Percentiles rank a stretch among this genome's conserved stretches.
Evolutionary conservation across 2,888 invertebrate species (phyloP).

Genomic region (Brachyopa scutellaris): DNA sequence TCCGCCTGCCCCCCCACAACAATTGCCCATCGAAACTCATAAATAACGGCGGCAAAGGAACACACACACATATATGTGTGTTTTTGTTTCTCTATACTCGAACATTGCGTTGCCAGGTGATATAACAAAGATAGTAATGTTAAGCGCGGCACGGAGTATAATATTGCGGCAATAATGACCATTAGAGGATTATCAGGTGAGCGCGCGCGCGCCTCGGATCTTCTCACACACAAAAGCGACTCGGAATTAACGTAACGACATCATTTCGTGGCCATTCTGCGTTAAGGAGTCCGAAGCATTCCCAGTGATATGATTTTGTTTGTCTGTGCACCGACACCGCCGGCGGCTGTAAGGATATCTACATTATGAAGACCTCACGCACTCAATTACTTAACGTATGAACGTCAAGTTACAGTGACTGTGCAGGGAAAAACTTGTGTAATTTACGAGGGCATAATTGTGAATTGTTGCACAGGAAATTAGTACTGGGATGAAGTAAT

Average conservation of each 20-base stretch:
- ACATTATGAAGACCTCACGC: constrained; percentile 73
- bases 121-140: constrained; percentile 62
- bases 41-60: constrained; percentile 46
- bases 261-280: constrained; percentile 64
- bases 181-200: constrained; percentile 65
- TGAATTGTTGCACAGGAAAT: constrained; percentile 71
- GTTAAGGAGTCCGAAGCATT: constrained; percentile 58
- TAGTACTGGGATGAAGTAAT: constrained; percentile 67
- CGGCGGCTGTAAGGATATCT: constrained; percentile 63
- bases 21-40: constrained; percentile 50
- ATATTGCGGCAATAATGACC: constrained; percentile 66
- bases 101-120: constrained; percentile 29
- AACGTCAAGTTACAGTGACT: constrained; percentile 42
- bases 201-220: constrained; percentile 8
- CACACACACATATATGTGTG: not conserved
- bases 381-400: constrained; percentile 71
- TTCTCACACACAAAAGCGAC: constrained; percentile 27
- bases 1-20: constrained; percentile 19
- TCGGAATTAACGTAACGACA: constrained; percentile 68
- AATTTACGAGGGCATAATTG: constrained; percentile 68
- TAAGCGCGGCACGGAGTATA: constrained; percentile 51
- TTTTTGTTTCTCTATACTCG: not conserved
- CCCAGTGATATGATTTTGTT: constrained; percentile 69
- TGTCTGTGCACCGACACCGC: constrained; percentile 39
- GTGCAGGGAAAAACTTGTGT: constrained; percentile 48